A percentile compares a stretch with the other conserved stretches of the same genome.
phyloP scores from a whole-genome alignment of 1,140 invertebrate genomes.

The Lepidurus packardi region DNA sequence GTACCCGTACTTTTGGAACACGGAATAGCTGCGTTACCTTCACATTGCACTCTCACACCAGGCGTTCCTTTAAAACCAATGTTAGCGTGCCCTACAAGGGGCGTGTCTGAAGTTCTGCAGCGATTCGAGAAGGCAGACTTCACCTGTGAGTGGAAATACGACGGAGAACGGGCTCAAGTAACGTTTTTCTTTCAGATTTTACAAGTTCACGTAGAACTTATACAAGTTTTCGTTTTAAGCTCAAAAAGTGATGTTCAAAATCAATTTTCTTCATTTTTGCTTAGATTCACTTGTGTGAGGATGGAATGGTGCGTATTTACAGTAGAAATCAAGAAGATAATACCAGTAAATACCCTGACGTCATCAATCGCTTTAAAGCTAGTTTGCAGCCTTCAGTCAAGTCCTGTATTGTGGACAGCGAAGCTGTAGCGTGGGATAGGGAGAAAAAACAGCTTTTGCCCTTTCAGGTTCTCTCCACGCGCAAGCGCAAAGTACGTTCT shows the following conservation, averaged over 20 bases:
- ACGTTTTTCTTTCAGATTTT: neutral
- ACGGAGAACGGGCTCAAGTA: slow-evolving; percentile 96
- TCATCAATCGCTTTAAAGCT: slow-evolving; percentile 64
- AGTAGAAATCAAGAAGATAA: slow-evolving; percentile 98
- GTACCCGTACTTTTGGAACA: slow-evolving; percentile 72
- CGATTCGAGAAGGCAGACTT: slow-evolving; percentile 89
- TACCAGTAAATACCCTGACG: slow-evolving; percentile 95
- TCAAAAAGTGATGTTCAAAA: neutral
- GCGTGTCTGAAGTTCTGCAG: slow-evolving; percentile 79
- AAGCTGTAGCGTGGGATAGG: slow-evolving; percentile 94
- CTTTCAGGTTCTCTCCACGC: slow-evolving; percentile 92
- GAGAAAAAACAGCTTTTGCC: slow-evolving; percentile 87
- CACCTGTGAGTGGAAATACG: slow-evolving; percentile 99
- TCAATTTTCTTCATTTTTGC: slow-evolving; percentile 32
- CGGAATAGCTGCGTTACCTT: slow-evolving; percentile 70
- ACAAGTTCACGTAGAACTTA: neutral
- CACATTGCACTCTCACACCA: slow-evolving; percentile 80
- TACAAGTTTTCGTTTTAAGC: slow-evolving; percentile 21
- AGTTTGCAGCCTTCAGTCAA: slow-evolving; percentile 50
- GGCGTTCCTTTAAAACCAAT: slow-evolving; percentile 96
- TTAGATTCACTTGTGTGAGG: slow-evolving; percentile 67
- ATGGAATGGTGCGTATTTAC: slow-evolving; percentile 72
- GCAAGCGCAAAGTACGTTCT: slow-evolving; percentile 79
- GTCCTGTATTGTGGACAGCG: slow-evolving; percentile 90
- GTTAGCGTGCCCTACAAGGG: slow-evolving; percentile 96